Percentiles rank a stretch among this genome's conserved stretches.
phyloP scores from a whole-genome alignment of 2,113 vertebrate species.

The Numenius arquata region DNA sequence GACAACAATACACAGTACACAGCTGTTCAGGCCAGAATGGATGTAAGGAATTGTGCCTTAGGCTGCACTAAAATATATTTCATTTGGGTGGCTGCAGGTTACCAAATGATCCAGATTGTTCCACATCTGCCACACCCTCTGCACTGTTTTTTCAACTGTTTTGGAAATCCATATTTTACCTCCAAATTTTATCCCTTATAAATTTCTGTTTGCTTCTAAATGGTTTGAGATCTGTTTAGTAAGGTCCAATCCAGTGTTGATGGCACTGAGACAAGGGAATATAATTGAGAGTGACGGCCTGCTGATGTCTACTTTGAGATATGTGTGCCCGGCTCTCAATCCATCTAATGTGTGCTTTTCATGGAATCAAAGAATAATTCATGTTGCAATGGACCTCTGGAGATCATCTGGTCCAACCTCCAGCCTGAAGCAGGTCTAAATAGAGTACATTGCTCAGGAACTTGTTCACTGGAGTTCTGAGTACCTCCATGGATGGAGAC shows the following conservation, averaged over 20 bases:
- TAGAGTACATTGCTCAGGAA: neutral
- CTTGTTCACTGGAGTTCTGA: neutral
- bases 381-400: neutral
- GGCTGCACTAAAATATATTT: neutral
- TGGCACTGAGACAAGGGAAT: no score
- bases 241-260: neutral
- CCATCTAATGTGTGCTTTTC: neutral
- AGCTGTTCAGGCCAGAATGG: neutral
- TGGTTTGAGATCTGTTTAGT: neutral
- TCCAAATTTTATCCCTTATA: neutral
- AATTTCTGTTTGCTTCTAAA: neutral
- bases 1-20: neutral
- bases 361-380: neutral
- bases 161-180: neutral
- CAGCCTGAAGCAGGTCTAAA: neutral
- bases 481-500: neutral
- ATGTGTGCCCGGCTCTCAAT: neutral
- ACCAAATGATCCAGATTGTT: neutral
- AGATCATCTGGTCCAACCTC: neutral
- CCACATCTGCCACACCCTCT: neutral
- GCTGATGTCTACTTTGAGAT: neutral
- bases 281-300: neutral
- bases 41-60: neutral
- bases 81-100: neutral
- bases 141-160: neutral